Evolutionary conservation across 1,140 invertebrate genomes (phyloP), one percentile per base, ranked within the genome.

Genomic region (Brevipalpus yothersi): DNA sequence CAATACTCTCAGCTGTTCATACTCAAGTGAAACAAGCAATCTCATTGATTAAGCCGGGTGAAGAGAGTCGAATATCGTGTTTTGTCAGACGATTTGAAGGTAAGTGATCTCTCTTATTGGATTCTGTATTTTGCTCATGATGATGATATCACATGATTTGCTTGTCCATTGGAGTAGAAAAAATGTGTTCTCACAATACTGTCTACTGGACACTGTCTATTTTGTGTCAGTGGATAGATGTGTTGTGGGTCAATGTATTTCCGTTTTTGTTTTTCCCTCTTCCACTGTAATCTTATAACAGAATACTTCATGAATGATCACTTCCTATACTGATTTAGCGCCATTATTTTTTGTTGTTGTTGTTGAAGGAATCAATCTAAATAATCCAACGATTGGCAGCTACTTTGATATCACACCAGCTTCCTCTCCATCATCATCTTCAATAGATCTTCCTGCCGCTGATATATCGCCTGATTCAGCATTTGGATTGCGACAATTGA

Each of bases 1-100:
- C 39, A 57, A 56, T 65, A 31, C 58, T 54, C 55, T 56, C 61
- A 61, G 66, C 64, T n/a, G 66, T 67, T 10, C 65, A 67, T 53
- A 60, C 56, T 41, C 66, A 66, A 43, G 42, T 66, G 31, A 56
- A 63, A 21, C 60, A 62, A 23, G 66, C 66, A 3, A 57, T 67
- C 3, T 45, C 61, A 40, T 41, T 64, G 13, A 64, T 59, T 5
- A 57, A 56, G 3, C 45, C 47, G 4, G 61, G 60, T 47, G 45
- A 19, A 47, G 13, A 31, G 45, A 43, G n/a, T 5, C 23, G 61
- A 21, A 61, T 65, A 13, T 15, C 64, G 2, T 64, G 61, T 19
- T 59, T 64, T 9, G 60, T 65, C 11, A 49, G 64, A 15, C 63
- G 63, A 55, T 54, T 65, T 19, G 64, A 65, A 61, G 64, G 64